These are phyloP conservation scores for Coendou prehensilis DNA, from an alignment of 2,797 vertebrate genomes.

Conservation along the genomic window DNA sequence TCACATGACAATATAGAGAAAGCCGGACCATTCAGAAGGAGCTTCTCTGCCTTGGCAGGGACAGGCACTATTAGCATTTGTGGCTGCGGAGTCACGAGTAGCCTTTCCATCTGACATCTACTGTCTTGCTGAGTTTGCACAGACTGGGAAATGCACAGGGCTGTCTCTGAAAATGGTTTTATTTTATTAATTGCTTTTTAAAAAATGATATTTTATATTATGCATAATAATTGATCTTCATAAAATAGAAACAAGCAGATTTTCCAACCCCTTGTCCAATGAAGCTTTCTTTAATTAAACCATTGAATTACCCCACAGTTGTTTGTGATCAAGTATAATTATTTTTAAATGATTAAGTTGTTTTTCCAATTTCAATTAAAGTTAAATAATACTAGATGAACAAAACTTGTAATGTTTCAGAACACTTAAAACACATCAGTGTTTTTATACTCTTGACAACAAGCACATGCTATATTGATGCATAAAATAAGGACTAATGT, in stretches of 20 bases:
- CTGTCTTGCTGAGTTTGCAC: background rate
- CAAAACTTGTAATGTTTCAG: background rate
- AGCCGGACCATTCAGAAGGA: background rate
- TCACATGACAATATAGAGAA: background rate
- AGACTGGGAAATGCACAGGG: background rate
- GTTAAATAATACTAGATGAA: slow-evolving; percentile 27
- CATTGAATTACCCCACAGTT: slow-evolving; percentile 44
- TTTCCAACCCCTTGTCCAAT: background rate
- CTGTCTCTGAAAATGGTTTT: slow-evolving; percentile 33
- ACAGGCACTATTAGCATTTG: background rate
- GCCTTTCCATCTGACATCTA: background rate
- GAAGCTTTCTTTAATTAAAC: slow-evolving; percentile 73
- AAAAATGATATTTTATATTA: background rate
- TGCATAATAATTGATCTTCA: slow-evolving; percentile 7
- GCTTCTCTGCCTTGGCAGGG: background rate
- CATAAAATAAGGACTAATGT: background rate
- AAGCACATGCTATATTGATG: background rate
- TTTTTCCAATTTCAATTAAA: slow-evolving; percentile 66
- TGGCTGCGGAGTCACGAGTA: background rate
- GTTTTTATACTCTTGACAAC: background rate
- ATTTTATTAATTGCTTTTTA: background rate
- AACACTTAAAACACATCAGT: background rate
- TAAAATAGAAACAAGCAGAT: slow-evolving; percentile 67
- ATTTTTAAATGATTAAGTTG: slow-evolving; percentile 54
- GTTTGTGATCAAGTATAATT: slow-evolving; percentile 21